Percentiles rank a stretch among this genome's conserved stretches.
Conservation (phyloP, 2,888 invertebrate species). For the Drosophila peninsularis region DNA sequence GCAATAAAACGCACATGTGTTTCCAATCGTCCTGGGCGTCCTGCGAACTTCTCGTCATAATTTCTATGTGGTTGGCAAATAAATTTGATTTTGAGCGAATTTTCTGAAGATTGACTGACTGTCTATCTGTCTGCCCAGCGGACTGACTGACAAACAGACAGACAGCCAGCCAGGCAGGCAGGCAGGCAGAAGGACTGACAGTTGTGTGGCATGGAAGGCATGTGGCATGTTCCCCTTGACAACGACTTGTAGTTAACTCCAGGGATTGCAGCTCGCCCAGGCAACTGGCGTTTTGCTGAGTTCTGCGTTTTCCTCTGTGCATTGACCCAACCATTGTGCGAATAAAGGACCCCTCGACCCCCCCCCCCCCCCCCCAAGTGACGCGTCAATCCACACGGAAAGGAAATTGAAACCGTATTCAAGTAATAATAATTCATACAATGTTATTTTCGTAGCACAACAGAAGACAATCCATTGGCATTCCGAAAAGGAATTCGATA, state of each 20-base stretch:
- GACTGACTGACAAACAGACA: slow-evolving; percentile 33
- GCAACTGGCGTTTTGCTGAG: slow-evolving; percentile 49
- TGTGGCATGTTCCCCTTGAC: slow-evolving; percentile 8
- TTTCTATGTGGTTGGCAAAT: slow-evolving; percentile 75
- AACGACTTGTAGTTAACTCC: slow-evolving; percentile 42
- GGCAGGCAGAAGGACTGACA: slow-evolving; percentile 17
- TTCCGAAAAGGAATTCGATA: slow-evolving; percentile 45
- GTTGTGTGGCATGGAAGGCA: slow-evolving; percentile 1
- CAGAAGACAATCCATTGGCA: slow-evolving; percentile 32
- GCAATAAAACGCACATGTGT: slow-evolving; percentile 77
- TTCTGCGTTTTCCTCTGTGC: slow-evolving; percentile 43
- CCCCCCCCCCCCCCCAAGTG: background rate
- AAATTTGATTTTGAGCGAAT: slow-evolving; percentile 76
- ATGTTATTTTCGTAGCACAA: slow-evolving; percentile 35
- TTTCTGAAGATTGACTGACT: slow-evolving; percentile 62
- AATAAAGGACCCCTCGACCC: slow-evolving; percentile 6
- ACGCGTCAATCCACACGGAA: slow-evolving; percentile 14
- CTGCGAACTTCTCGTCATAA: slow-evolving; percentile 54
- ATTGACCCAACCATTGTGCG: slow-evolving; percentile 36
- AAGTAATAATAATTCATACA: slow-evolving; percentile 59
- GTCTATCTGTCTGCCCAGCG: slow-evolving; percentile 35
- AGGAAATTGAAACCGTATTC: slow-evolving; percentile 66
- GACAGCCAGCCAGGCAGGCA: slow-evolving; percentile 1
- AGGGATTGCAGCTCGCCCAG: slow-evolving; percentile 27
- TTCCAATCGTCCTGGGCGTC: slow-evolving; percentile 46